A percentile compares a stretch with the other conserved stretches of the same genome.
These are phyloP conservation scores for Anneissia japonica DNA, from an alignment of 35 echinoderm and acorn worm species.

Conservation along the genomic window DNA sequence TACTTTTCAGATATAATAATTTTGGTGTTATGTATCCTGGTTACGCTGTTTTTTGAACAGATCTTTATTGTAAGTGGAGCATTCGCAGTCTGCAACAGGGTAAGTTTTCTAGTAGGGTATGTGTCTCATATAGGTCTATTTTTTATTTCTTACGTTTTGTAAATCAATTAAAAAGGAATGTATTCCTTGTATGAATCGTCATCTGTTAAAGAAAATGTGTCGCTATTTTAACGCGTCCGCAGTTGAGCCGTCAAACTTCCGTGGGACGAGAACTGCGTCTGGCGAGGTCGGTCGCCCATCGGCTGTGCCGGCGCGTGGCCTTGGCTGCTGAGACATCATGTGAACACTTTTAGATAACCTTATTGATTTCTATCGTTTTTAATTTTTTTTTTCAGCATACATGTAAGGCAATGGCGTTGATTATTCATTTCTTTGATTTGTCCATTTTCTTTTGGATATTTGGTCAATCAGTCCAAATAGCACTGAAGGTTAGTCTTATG, in stretches of 20 bases:
- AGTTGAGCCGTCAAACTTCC: too few relatives aligned
- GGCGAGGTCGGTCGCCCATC: too few relatives aligned
- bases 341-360: too few relatives aligned
- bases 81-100: background rate
- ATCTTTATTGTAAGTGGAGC: background rate
- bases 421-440: background rate
- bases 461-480: background rate
- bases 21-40: background rate
- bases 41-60: background rate
- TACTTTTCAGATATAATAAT: background rate
- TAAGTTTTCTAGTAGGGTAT: background rate
- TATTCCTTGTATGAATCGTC: background rate
- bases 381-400: background rate
- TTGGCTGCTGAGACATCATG: too few relatives aligned
- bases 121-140: too few relatives aligned
- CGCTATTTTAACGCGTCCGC: too few relatives aligned
- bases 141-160: too few relatives aligned
- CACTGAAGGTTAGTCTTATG: background rate
- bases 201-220: too few relatives aligned
- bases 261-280: too few relatives aligned
- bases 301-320: too few relatives aligned
- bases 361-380: too few relatives aligned
- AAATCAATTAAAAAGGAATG: background rate
- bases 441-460: background rate
- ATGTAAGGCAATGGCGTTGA: background rate